Evolutionary conservation across 2,113 vertebrate species (phyloP).

Genomic region (Rhinolophus sinicus): DNA sequence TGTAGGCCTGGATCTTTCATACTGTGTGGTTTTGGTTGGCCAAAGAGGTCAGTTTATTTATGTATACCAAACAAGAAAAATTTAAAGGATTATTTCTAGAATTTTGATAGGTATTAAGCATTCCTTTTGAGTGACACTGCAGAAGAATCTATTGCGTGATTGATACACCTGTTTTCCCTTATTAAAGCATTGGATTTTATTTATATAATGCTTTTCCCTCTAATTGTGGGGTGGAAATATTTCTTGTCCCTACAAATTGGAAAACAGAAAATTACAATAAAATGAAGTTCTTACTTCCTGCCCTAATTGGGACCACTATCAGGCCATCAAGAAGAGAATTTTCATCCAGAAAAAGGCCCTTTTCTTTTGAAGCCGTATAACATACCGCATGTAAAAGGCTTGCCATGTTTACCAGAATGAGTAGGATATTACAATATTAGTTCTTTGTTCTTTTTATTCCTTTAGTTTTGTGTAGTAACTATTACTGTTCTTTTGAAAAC

Average conservation of each 20-base stretch:
- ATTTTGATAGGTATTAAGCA: not conserved
- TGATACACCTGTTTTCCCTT: not conserved
- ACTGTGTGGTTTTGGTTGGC: not conserved
- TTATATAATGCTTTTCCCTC: not conserved
- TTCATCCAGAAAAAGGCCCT: not conserved
- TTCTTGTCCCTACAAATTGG: not conserved
- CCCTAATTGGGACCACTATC: not conserved
- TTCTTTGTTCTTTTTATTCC: slow-evolving; percentile 69
- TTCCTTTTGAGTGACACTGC: not conserved
- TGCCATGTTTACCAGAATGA: slow-evolving; percentile 34
- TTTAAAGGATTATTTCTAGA: not conserved
- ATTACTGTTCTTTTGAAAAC: slow-evolving; percentile 80
- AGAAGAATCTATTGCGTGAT: not conserved
- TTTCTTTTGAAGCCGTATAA: not conserved
- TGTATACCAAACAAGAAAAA: not conserved
- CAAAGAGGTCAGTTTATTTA: slow-evolving; percentile 21
- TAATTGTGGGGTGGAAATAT: not conserved
- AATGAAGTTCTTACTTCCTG: slow-evolving; percentile 5
- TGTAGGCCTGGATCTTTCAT: not conserved
- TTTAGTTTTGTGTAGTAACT: slow-evolving; percentile 67
- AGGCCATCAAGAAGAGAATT: not conserved
- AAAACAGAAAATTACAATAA: not conserved
- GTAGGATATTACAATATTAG: slow-evolving; percentile 6
- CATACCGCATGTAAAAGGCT: slow-evolving; percentile 17
- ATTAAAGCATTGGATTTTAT: not conserved